Evolutionary conservation across 1,140 invertebrate species (phyloP).

Genomic region (Plodia interpunctella): DNA sequence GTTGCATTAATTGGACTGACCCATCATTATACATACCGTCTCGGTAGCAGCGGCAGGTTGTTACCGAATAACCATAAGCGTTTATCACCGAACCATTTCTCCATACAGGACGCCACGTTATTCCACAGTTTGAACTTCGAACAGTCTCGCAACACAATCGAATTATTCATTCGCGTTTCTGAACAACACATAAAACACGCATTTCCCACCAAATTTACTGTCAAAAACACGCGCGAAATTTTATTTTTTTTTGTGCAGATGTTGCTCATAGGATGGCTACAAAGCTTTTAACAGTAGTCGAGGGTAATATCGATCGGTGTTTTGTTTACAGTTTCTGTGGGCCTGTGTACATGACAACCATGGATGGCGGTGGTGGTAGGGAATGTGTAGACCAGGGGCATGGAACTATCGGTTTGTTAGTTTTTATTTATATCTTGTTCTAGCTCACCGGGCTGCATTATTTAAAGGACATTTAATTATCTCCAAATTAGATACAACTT

Average conservation of each 20-base stretch:
- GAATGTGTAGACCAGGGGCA: constrained; percentile 32
- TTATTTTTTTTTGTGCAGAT: constrained; percentile 21
- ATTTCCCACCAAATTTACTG: constrained; percentile 51
- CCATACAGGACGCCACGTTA: constrained; percentile 82
- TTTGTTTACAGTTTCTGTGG: constrained; percentile 72
- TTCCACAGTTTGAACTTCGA: constrained; percentile 58
- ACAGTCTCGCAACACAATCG: constrained; percentile 27
- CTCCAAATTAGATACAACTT: too few relatives aligned
- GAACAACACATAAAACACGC: constrained; percentile 25
- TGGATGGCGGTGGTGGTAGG: constrained; percentile 41
- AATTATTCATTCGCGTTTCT: constrained; percentile 58
- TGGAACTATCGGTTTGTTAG: not conserved
- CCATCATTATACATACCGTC: constrained; percentile 78
- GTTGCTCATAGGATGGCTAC: constrained; percentile 43
- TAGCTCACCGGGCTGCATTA: too few relatives aligned
- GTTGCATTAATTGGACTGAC: too few relatives aligned
- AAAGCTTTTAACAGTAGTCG: constrained; percentile 48
- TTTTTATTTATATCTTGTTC: not conserved
- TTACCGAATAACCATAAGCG: constrained; percentile 92
- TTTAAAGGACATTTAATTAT: too few relatives aligned
- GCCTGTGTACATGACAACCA: constrained; percentile 73
- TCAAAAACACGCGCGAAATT: constrained; percentile 28
- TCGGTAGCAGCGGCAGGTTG: constrained; percentile 87
- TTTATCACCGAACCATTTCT: constrained; percentile 92
- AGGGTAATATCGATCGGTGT: constrained; percentile 62